These are phyloP conservation scores for Natrix natrix DNA, from an alignment of 2,797 vertebrate genomes.

Conservation along the genomic window DNA sequence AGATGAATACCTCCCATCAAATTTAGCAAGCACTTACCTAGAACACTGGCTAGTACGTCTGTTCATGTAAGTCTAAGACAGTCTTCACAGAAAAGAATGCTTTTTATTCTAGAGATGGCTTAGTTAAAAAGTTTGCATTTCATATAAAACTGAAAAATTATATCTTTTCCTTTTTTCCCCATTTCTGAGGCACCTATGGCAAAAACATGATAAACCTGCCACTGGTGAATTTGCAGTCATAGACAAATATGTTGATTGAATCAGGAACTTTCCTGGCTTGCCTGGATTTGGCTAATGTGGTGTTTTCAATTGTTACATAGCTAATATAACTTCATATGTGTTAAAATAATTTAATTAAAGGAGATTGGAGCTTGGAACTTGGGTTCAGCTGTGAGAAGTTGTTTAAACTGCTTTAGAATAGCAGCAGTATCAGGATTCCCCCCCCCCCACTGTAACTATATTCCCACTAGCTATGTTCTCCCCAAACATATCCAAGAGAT, in stretches of 20 bases:
- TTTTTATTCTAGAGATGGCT: background rate
- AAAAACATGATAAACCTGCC: constrained; percentile 29
- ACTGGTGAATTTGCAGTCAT: background rate
- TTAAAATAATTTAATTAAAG: background rate
- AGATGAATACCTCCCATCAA: background rate
- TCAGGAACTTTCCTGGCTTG: background rate
- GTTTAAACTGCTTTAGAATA: background rate
- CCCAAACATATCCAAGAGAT: background rate
- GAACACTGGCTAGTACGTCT: background rate
- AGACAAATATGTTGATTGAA: background rate
- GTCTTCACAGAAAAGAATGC: background rate
- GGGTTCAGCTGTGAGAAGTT: background rate
- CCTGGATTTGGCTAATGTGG: constrained; percentile 1
- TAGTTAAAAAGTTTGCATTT: background rate
- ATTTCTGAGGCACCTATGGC: constrained; percentile 8
- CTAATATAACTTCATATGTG: background rate
- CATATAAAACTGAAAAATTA: constrained; percentile 14
- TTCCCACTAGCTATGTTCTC: background rate
- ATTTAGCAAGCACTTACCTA: background rate
- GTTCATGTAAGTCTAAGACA: background rate
- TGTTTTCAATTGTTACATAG: constrained; percentile 3
- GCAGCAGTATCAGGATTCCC: background rate
- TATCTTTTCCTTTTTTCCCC: background rate
- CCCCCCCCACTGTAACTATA: background rate
- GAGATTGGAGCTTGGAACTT: background rate